phyloP scores from a whole-genome alignment of 1,140 invertebrate genomes.

The Hylaeus volcanicus region DNA sequence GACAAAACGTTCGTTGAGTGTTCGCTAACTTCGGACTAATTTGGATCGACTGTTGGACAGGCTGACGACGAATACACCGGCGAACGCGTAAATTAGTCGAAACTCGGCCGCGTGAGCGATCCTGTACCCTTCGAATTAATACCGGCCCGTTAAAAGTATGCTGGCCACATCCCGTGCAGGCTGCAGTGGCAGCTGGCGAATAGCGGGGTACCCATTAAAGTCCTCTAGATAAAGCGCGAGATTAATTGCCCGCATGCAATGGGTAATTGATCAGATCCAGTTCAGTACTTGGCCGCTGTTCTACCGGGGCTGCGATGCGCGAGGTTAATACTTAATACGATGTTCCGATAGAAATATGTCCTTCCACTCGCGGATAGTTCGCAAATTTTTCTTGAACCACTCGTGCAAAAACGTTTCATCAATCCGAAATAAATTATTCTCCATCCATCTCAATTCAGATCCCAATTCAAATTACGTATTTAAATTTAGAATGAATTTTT shows the following conservation, averaged over 20 bases:
- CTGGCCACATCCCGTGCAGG: conserved; percentile 50
- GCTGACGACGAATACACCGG: background rate
- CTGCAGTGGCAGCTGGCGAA: conserved; percentile 64
- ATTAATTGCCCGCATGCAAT: conserved; percentile 67
- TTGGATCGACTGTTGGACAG: too few species aligned
- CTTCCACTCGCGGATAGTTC: background rate
- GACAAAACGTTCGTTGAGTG: too few species aligned
- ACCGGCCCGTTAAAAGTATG: conserved; percentile 40
- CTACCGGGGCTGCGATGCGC: conserved; percentile 29
- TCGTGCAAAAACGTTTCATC: too few species aligned
- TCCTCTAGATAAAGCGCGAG: conserved; percentile 63
- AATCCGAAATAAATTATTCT: too few species aligned
- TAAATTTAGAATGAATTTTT: too few species aligned
- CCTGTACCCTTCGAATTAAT: conserved; percentile 37
- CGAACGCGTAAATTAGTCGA: conserved; percentile 6
- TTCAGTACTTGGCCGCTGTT: conserved; percentile 45
- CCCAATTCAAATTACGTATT: too few species aligned
- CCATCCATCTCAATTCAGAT: too few species aligned
- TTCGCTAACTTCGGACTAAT: too few species aligned
- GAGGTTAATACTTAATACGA: conserved; percentile 19
- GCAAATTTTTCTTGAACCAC: too few species aligned
- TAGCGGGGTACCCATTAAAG: conserved; percentile 65
- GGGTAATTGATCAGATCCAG: conserved; percentile 67
- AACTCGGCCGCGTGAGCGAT: conserved; percentile 19
- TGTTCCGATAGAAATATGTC: conserved; percentile 1